Percentiles rank a stretch among this genome's conserved stretches.
Conservation (phyloP, 64 coral and sea anemone genomes). For the Pocillopora damicornis region DNA sequence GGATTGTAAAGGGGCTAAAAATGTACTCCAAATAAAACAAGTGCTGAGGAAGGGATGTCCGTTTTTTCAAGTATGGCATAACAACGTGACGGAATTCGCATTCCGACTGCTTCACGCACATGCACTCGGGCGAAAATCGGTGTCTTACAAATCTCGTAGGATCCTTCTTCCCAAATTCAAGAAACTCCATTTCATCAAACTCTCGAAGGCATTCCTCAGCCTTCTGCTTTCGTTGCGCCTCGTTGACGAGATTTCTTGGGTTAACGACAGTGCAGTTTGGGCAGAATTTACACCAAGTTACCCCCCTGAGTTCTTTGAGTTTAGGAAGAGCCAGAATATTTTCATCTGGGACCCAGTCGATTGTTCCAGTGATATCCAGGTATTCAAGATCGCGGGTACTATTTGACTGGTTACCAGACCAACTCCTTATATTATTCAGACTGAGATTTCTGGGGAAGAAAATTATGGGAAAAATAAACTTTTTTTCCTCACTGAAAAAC, state of each 20-base stretch:
- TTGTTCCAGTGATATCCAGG: slow-evolving; percentile 61
- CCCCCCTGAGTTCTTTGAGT: slow-evolving; percentile 59
- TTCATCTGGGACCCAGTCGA: slow-evolving; percentile 55
- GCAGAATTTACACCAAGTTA: slow-evolving; percentile 82
- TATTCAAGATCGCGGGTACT: slow-evolving; percentile 43
- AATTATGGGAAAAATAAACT: neutral
- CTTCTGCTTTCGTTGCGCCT: slow-evolving; percentile 19
- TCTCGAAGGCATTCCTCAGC: slow-evolving; percentile 47
- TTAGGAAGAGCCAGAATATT: slow-evolving; percentile 54
- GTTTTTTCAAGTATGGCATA: slow-evolving; percentile 66
- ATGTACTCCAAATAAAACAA: slow-evolving; percentile 64
- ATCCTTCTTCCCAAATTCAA: slow-evolving; percentile 34
- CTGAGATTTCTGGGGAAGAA: slow-evolving; percentile 48
- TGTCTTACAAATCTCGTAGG: slow-evolving; percentile 60
- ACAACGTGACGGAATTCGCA: slow-evolving; percentile 76
- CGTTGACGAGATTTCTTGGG: slow-evolving; percentile 37
- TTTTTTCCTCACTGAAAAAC: too few species aligned
- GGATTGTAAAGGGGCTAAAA: slow-evolving; percentile 60
- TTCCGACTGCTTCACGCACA: slow-evolving; percentile 67
- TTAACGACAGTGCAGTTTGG: slow-evolving; percentile 62
- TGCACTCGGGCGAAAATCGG: slow-evolving; percentile 64
- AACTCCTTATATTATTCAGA: slow-evolving; percentile 44
- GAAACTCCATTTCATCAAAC: slow-evolving; percentile 45
- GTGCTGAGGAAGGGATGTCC: slow-evolving; percentile 42
- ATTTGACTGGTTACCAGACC: slow-evolving; percentile 58